phyloP scores from a whole-genome alignment of 2,113 vertebrate genomes.

The Misgurnus anguillicaudatus region DNA sequence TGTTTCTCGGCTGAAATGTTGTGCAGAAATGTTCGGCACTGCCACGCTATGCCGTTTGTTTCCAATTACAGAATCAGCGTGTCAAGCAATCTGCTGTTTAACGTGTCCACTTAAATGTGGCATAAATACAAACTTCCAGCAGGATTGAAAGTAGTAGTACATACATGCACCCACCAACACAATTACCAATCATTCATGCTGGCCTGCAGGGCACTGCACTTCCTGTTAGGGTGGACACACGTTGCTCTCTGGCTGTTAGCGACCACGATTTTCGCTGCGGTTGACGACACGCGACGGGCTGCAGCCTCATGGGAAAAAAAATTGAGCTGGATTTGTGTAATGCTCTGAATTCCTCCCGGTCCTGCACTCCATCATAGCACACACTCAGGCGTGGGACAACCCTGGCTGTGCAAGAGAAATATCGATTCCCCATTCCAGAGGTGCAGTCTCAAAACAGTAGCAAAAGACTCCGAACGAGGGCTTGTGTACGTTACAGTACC shows the following conservation, averaged over 20 bases:
- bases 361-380: slow-evolving; percentile 45
- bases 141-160: background rate
- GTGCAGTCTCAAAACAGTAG: slow-evolving; percentile 2
- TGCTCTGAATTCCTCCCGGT: slow-evolving; percentile 48
- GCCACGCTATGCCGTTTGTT: background rate
- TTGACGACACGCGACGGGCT: slow-evolving; percentile 98
- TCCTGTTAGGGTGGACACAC: slow-evolving; percentile 81
- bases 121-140: slow-evolving; percentile 15
- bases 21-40: background rate
- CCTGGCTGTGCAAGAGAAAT: slow-evolving; percentile 31
- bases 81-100: slow-evolving; percentile 35
- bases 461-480: slow-evolving; percentile 30
- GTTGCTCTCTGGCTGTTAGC: slow-evolving; percentile 95
- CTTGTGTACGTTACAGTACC: slow-evolving; percentile 43
- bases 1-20: background rate
- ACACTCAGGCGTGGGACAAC: slow-evolving; percentile 29
- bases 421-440: slow-evolving; percentile 46
- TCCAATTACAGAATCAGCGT: background rate
- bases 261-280: slow-evolving; percentile 97
- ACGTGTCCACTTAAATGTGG: slow-evolving; percentile 29
- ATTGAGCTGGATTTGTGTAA: slow-evolving; percentile 56
- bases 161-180: slow-evolving; percentile 32
- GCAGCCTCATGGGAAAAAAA: slow-evolving; percentile 83
- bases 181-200: slow-evolving; percentile 22
- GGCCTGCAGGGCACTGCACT: slow-evolving; percentile 68